Evolutionary conservation across 1,140 invertebrate species (phyloP).

Genomic region (Drosophila lacertosa): DNA sequence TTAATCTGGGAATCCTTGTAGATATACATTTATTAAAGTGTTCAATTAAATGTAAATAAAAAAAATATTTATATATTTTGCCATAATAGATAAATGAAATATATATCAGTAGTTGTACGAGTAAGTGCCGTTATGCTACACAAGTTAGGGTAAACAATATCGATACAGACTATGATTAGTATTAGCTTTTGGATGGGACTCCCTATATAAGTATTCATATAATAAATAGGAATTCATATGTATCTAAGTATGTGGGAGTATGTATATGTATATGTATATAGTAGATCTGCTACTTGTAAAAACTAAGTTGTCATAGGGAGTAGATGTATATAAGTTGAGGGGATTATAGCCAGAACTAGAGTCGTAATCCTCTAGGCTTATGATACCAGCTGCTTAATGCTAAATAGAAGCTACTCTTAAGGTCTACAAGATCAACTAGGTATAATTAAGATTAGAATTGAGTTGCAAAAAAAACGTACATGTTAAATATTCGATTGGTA

Average conservation of each 20-base stretch:
- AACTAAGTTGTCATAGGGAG: conserved; percentile 7
- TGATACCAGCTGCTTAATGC: conserved; percentile 21
- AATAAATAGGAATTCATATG: conserved; percentile 3
- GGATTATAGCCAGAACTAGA: not conserved
- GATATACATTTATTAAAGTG: not conserved
- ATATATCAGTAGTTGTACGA: conserved; percentile 24
- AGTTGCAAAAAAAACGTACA: conserved; percentile 47
- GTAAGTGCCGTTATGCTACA: conserved; percentile 44
- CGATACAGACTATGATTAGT: conserved; percentile 36
- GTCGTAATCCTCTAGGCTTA: not conserved
- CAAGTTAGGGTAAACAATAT: conserved; percentile 24
- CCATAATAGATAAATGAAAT: conserved; percentile 15
- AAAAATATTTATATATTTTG: conserved; percentile 24
- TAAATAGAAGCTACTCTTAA: conserved; percentile 45
- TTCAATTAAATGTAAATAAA: conserved; percentile 17
- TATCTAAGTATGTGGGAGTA: conserved; percentile 10
- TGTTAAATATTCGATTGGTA: conserved; percentile 43
- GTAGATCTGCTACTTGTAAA: conserved; percentile 12
- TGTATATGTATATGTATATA: conserved; percentile 5
- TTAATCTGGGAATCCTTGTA: too few relatives aligned
- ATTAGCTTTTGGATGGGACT: conserved; percentile 29
- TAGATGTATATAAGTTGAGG: not conserved
- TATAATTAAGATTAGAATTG: conserved; percentile 33
- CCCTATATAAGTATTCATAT: conserved; percentile 5
- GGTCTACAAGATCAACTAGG: conserved; percentile 21